Conservation (phyloP, 2,113 vertebrate species). For the Cephalopholis sonnerati region DNA sequence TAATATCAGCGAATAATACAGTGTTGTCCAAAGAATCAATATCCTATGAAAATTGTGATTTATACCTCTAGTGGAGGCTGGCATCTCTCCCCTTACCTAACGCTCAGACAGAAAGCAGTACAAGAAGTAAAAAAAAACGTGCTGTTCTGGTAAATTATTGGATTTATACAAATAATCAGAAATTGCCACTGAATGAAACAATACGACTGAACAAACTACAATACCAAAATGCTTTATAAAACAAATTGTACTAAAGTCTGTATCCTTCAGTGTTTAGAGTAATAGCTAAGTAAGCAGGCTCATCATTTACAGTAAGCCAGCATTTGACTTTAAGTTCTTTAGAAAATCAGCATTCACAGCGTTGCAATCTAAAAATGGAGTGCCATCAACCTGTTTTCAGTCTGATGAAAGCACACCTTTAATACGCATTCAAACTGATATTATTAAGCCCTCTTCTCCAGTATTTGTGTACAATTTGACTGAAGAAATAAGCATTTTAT, state of each 20-base stretch:
- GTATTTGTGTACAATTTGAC: conserved; percentile 19
- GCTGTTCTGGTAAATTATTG: not conserved
- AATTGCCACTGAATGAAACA: not conserved
- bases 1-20: too few relatives aligned
- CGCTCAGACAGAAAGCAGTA: not conserved
- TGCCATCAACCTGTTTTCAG: not conserved
- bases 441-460: conserved; percentile 21
- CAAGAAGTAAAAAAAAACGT: not conserved
- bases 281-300: not conserved
- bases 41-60: too few relatives aligned
- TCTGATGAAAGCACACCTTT: conserved; percentile 10
- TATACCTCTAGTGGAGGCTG: too few relatives aligned
- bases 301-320: not conserved
- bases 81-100: too few relatives aligned
- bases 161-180: conserved; percentile 11
- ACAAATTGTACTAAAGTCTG: conserved; percentile 4
- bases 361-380: not conserved
- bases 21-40: too few relatives aligned
- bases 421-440: conserved; percentile 12
- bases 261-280: conserved; percentile 11
- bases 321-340: not conserved
- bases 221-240: not conserved
- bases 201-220: not conserved
- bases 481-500: conserved; percentile 16
- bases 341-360: not conserved